Evolutionary conservation across 64 coral and sea anemone species (phyloP).

Genomic region (Montipora foliosa): DNA sequence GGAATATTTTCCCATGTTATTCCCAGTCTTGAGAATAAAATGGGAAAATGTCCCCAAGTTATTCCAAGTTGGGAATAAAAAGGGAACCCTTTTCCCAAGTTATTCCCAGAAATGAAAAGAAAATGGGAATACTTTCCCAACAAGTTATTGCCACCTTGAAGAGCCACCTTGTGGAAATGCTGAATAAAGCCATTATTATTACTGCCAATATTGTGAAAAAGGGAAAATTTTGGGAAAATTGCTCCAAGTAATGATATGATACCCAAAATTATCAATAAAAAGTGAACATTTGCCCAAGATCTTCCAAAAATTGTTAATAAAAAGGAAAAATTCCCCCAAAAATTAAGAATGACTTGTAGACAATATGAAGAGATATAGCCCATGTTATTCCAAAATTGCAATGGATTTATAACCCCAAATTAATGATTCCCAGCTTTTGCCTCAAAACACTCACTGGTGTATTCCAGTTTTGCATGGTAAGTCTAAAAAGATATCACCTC

Average conservation of each 20-base stretch:
- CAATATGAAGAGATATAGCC: constrained; percentile 24
- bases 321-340: constrained; percentile 28
- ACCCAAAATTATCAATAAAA: constrained; percentile 28
- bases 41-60: background rate
- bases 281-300: constrained; percentile 21
- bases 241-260: background rate
- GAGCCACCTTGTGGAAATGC: too few species aligned
- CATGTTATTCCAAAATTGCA: background rate
- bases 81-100: constrained; percentile 6
- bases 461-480: background rate
- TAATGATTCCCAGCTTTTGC: constrained; percentile 7
- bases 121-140: constrained; percentile 28
- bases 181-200: too few species aligned
- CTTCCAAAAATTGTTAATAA: constrained; percentile 33
- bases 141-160: constrained; percentile 23
- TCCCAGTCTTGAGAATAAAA: background rate
- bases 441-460: constrained; percentile 1
- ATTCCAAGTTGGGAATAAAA: background rate
- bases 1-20: constrained; percentile 1
- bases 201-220: too few species aligned
- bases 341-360: constrained; percentile 23
- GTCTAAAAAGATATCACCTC: background rate
- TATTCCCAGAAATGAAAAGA: constrained; percentile 24
- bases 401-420: background rate
- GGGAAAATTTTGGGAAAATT: too few species aligned